Percentiles rank a stretch among this genome's conserved stretches.
phyloP scores from a whole-genome alignment of 2,888 invertebrate genomes.

The Petrolisthes cinctipes region DNA sequence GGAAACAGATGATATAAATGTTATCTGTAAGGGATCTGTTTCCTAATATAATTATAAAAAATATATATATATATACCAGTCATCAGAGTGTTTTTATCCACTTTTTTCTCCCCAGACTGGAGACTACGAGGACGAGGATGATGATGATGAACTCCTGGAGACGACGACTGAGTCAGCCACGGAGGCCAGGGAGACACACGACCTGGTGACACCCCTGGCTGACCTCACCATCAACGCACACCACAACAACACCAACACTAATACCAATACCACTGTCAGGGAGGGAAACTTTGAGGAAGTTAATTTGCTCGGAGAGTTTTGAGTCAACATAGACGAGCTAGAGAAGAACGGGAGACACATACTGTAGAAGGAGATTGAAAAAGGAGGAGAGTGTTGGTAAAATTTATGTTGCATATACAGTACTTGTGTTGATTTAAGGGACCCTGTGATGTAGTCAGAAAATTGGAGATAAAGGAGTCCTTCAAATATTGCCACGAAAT shows the following conservation, averaged over 20 bases:
- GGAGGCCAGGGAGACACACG: constrained; percentile 20
- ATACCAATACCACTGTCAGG: neutral
- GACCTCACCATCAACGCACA: constrained; percentile 16
- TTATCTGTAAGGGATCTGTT: neutral
- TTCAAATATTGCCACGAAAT: too few species aligned
- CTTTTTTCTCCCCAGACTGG: constrained; percentile 1
- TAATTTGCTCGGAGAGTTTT: constrained; percentile 56
- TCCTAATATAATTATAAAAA: neutral
- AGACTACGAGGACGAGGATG: constrained; percentile 37
- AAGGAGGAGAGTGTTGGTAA: too few species aligned
- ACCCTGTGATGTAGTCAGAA: too few species aligned
- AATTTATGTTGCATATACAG: too few species aligned
- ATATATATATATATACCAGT: neutral
- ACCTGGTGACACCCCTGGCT: constrained; percentile 28
- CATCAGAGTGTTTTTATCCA: neutral
- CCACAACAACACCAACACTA: neutral
- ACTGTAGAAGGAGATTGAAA: too few species aligned
- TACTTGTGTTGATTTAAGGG: too few species aligned
- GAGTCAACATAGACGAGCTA: neutral
- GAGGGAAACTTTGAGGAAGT: constrained; percentile 57
- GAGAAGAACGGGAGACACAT: too few species aligned
- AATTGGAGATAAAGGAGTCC: too few species aligned
- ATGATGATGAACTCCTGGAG: constrained; percentile 58
- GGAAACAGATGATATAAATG: too few species aligned
- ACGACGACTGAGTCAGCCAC: constrained; percentile 29